Percentiles rank a stretch among this genome's conserved stretches.
phyloP scores from a whole-genome alignment of 1,140 invertebrate species.

The Euwallacea similis region DNA sequence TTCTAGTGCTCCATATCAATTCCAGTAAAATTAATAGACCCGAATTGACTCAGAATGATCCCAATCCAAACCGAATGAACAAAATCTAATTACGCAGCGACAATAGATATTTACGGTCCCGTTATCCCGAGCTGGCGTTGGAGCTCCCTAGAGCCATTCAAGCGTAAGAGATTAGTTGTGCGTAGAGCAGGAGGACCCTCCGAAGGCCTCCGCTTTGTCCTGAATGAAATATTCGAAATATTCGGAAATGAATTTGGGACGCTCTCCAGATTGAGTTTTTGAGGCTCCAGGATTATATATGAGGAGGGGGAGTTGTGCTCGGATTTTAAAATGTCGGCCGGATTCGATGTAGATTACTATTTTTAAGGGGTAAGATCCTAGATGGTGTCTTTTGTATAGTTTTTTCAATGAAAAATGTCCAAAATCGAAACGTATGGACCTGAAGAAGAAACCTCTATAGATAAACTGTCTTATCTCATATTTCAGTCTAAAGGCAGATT shows the following conservation, averaged over 20 bases:
- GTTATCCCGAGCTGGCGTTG: slow-evolving; percentile 5
- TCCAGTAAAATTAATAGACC: no score
- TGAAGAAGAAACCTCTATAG: no score
- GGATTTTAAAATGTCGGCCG: slow-evolving; percentile 3
- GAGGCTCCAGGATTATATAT: slow-evolving; percentile 12
- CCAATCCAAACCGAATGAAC: background rate
- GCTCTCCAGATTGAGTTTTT: slow-evolving; percentile 31
- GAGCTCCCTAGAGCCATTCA: slow-evolving; percentile 19
- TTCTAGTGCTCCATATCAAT: no score
- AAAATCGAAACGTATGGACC: no score
- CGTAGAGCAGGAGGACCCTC: slow-evolving; percentile 18
- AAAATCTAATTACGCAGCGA: slow-evolving; percentile 13
- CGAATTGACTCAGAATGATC: no score
- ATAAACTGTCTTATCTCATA: no score
- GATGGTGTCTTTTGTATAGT: background rate
- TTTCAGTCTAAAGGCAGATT: no score
- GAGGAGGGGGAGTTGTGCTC: background rate
- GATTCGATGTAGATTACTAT: background rate
- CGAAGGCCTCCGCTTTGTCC: slow-evolving; percentile 8
- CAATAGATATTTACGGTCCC: slow-evolving; percentile 15
- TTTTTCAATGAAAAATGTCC: no score
- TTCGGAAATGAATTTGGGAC: slow-evolving; percentile 29
- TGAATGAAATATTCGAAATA: slow-evolving; percentile 30
- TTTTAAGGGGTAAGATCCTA: background rate
- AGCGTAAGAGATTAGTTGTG: slow-evolving; percentile 25